phyloP scores from a whole-genome alignment of 2,888 invertebrate species.

The Brassicogethes aeneus region DNA sequence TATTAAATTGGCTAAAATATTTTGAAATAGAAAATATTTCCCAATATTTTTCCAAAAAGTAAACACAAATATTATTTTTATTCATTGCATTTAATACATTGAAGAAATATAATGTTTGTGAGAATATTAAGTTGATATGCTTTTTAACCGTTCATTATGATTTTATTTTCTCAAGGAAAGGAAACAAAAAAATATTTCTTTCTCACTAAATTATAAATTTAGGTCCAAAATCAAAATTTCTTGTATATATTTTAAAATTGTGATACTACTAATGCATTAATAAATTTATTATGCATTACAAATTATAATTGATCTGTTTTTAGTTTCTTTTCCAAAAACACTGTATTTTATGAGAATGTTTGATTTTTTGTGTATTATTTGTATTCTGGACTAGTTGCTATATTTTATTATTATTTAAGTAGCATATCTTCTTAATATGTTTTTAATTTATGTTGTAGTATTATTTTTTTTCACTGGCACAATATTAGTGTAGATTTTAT shows the following conservation, averaged over 20 bases:
- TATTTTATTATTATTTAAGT: conserved; percentile 15
- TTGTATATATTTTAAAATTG: neutral
- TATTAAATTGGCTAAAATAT: too few relatives aligned
- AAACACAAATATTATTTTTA: conserved; percentile 11
- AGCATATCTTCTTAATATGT: conserved; percentile 26
- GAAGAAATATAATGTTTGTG: conserved; percentile 17
- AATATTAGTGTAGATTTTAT: conserved; percentile 35
- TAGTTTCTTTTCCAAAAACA: neutral
- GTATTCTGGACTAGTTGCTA: conserved; percentile 20
- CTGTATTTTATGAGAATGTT: conserved; percentile 13
- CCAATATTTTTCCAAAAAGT: neutral
- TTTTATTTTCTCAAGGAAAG: conserved; percentile 7
- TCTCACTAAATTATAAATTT: neutral
- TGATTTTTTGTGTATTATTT: conserved; percentile 17
- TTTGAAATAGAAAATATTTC: too few relatives aligned
- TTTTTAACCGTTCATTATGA: conserved; percentile 18
- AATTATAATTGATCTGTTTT: neutral
- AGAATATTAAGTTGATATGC: conserved; percentile 38
- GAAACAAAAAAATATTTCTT: neutral
- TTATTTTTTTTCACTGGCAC: conserved; percentile 29
- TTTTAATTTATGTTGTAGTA: conserved; percentile 20
- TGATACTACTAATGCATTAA: neutral
- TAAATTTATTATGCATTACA: too few relatives aligned
- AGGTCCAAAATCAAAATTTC: neutral
- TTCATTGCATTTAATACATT: conserved; percentile 20